Evolutionary conservation across 2,888 invertebrate species (phyloP), one percentile per base, ranked within the genome.

Genomic region (Pheosia gnoma): DNA sequence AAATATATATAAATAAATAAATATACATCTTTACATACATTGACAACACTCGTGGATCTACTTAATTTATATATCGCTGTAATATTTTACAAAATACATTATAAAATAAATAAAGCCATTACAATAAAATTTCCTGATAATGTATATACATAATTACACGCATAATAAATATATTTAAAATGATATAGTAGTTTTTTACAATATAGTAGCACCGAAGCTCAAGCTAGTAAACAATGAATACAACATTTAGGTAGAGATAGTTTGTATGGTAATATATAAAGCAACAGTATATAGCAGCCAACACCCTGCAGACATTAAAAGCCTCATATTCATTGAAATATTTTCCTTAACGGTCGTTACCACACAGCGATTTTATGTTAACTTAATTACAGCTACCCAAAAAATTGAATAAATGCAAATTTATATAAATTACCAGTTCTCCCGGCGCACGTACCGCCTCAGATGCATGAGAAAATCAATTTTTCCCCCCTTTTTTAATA

Each of bases 261-360:
- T 66, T 60, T 65, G 70, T 62, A 72, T 73, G 68, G 2, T 25
- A 25, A 58, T 77, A 74, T 77, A 78, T 76, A 71, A 81, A 85
- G 81, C 82, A 73, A 80, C 70, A 78, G 68, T 72, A 70, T 74
- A 77, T 83, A 80, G 89, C 92, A 92, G 91, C 93, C 93, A 93
- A 93, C 93, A 93, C 93, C 89, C 92, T 91, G 93, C 93, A 92
- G 86, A 93, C 93, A 93, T 91, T 87, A 82, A 91, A 93, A 92
- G 92, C 92, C 88, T 87, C 79, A 72, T 77, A 80, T 81, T 79
- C 57, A 66, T 69, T 78, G 72, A 60, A 64, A 37, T 57, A 66
- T 63, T 65, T 37, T n/a, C 39, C 68, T 80, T 78, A 77, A 76
- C 83, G 81, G 83, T 79, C 71, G 77, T 83, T 86, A 91, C 89